Evolutionary conservation across 2,888 invertebrate species (phyloP).

Genomic region (Mythimna lalbum): DNA sequence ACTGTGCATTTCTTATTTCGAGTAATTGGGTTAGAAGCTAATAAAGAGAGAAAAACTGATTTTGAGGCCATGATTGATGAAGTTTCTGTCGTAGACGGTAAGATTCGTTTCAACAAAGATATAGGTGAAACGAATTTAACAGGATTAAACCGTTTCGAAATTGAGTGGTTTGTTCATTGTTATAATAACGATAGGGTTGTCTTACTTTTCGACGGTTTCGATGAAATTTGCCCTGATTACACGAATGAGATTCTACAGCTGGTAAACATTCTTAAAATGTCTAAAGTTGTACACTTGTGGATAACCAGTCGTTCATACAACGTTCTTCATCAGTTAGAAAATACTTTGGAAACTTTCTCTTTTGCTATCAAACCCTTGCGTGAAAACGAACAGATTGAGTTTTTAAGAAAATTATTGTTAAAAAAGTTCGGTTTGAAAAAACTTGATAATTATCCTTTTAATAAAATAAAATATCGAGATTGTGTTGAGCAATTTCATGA

Average conservation of each 20-base stretch:
- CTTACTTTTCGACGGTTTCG: conserved; percentile 61
- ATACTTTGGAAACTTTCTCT: conserved; percentile 54
- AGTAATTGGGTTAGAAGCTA: conserved; percentile 17
- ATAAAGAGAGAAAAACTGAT: background rate
- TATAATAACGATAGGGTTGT: conserved; percentile 47
- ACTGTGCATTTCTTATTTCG: conserved; percentile 36
- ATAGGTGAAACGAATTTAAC: conserved; percentile 1
- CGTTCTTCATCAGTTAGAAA: conserved; percentile 54
- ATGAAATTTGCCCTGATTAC: conserved; percentile 64
- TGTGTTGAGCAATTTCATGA: background rate
- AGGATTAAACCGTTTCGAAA: conserved; percentile 38
- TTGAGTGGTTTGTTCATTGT: conserved; percentile 48
- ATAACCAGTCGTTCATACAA: conserved; percentile 58
- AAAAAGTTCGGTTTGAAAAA: conserved; percentile 1
- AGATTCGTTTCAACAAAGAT: conserved; percentile 11
- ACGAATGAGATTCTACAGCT: conserved; percentile 44
- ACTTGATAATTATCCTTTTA: conserved; percentile 8
- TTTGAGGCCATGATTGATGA: conserved; percentile 1
- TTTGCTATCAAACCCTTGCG: conserved; percentile 46
- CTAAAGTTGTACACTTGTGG: conserved; percentile 52
- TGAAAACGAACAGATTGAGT: conserved; percentile 24
- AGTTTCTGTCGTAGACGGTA: conserved; percentile 5
- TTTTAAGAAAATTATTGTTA: conserved; percentile 43
- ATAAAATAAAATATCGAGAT: background rate
- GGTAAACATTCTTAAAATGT: conserved; percentile 38